Conservation (phyloP, 2,888 invertebrate genomes). For the Scaptomyza polygonia region DNA sequence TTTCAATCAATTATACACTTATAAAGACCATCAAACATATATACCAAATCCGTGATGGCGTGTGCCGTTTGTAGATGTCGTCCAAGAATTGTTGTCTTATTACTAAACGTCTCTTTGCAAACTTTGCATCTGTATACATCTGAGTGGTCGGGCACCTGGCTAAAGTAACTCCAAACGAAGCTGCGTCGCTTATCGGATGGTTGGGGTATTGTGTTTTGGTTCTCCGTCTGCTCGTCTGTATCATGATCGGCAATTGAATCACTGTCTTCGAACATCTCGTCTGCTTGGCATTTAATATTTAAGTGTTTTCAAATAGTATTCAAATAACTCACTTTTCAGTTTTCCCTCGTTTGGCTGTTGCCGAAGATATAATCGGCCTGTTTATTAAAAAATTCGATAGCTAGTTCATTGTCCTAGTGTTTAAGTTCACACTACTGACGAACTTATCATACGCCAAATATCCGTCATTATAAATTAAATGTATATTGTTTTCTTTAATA, state of each 20-base stretch:
- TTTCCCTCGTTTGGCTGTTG: slow-evolving; percentile 34
- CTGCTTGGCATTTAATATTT: not conserved
- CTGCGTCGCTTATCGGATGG: slow-evolving; percentile 48
- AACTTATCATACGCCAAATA: not conserved
- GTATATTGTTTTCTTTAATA: not conserved
- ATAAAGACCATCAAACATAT: not conserved
- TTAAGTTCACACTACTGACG: not conserved
- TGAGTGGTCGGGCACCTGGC: slow-evolving; percentile 47
- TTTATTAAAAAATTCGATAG: slow-evolving; percentile 30
- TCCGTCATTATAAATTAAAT: not conserved
- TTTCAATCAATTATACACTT: not conserved
- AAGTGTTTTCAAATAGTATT: slow-evolving; percentile 2
- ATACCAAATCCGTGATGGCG: slow-evolving; percentile 39
- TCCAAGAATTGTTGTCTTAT: slow-evolving; percentile 66
- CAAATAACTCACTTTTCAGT: slow-evolving; percentile 29
- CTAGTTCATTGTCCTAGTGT: slow-evolving; percentile 2
- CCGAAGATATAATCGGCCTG: slow-evolving; percentile 26
- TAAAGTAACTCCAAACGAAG: slow-evolving; percentile 73
- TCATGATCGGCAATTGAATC: slow-evolving; percentile 37
- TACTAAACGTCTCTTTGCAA: slow-evolving; percentile 69
- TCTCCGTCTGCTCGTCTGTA: slow-evolving; percentile 31
- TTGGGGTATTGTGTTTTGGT: slow-evolving; percentile 34
- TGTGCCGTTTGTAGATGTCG: slow-evolving; percentile 66
- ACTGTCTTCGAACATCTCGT: slow-evolving; percentile 40
- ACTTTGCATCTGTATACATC: slow-evolving; percentile 61